phyloP scores from a whole-genome alignment of 2,113 vertebrate genomes.

The Neogobius melanostomus region DNA sequence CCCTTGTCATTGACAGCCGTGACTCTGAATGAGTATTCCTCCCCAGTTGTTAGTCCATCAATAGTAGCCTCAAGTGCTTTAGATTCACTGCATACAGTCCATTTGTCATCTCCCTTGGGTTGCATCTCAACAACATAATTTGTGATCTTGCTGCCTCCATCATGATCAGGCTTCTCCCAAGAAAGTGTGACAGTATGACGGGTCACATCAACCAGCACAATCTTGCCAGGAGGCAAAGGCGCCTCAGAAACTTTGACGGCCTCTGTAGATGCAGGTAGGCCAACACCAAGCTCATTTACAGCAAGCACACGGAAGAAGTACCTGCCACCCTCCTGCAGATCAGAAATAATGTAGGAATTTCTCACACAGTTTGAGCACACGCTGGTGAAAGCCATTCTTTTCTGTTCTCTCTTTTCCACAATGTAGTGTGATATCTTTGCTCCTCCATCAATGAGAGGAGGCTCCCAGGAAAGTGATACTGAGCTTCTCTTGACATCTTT shows the following conservation, averaged over 20 bases:
- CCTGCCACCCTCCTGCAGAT: constrained; percentile 89
- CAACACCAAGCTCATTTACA: constrained; percentile 92
- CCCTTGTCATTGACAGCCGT: constrained; percentile 95
- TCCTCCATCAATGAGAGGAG: constrained; percentile 94
- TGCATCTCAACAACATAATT: constrained; percentile 95
- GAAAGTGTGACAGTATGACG: constrained; percentile 87
- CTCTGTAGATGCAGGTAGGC: constrained; percentile 87
- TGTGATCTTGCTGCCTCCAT: constrained; percentile 97
- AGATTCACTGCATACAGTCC: constrained; percentile 90
- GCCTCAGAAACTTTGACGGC: constrained; percentile 89
- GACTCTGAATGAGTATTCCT: constrained; percentile 94
- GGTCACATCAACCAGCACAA: constrained; percentile 89
- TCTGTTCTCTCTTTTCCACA: constrained; percentile 94
- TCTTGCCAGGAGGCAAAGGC: constrained; percentile 91
- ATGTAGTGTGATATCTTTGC: constrained; percentile 97
- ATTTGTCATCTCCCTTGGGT: constrained; percentile 92
- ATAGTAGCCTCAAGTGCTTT: constrained; percentile 90
- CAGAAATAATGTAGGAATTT: constrained; percentile 88
- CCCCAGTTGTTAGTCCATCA: constrained; percentile 86
- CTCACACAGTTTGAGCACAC: constrained; percentile 91
- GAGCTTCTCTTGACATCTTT: constrained; percentile 92
- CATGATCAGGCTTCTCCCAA: constrained; percentile 97
- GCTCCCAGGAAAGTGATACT: constrained; percentile 91
- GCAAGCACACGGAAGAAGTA: constrained; percentile 96
- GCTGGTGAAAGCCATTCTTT: constrained; percentile 93